Percentiles rank a stretch among this genome's conserved stretches.
Conservation (phyloP, 2,888 invertebrate species). For the Pheosia tremula region DNA sequence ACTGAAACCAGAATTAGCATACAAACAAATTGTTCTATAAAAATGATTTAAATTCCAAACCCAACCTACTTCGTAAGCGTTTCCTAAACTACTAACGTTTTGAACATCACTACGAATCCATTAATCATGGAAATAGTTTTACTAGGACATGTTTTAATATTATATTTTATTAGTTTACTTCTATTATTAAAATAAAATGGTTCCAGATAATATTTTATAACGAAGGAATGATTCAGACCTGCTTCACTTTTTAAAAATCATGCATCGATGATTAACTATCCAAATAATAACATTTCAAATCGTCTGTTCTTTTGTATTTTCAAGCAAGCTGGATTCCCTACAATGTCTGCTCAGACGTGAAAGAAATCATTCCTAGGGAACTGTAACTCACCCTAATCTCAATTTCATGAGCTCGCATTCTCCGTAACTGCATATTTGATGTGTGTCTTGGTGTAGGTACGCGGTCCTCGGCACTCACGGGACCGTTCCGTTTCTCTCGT, state of each 20-base stretch:
- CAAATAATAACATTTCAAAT: not conserved
- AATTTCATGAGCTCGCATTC: slow-evolving; percentile 41
- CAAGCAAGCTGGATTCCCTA: not conserved
- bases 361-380: slow-evolving; percentile 39
- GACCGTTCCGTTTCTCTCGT: slow-evolving; percentile 48
- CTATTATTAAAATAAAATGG: too few relatives aligned
- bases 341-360: slow-evolving; percentile 6
- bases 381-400: slow-evolving; percentile 36
- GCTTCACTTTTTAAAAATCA: too few relatives aligned
- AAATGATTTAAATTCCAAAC: slow-evolving; percentile 29
- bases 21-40: slow-evolving; percentile 32
- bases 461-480: slow-evolving; percentile 37
- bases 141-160: not conserved
- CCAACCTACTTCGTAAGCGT: slow-evolving; percentile 37
- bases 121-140: not conserved
- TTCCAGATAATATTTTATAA: too few relatives aligned
- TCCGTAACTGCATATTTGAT: slow-evolving; percentile 16
- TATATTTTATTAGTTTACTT: not conserved
- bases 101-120: slow-evolving; percentile 28
- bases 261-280: not conserved
- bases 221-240: too few relatives aligned
- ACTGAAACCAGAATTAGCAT: slow-evolving; percentile 21
- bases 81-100: slow-evolving; percentile 48
- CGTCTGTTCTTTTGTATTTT: not conserved
- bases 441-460: slow-evolving; percentile 22